A percentile compares a stretch with the other conserved stretches of the same genome.
Conservation (phyloP, 2,113 vertebrate genomes). For the Lathamus discolor region DNA sequence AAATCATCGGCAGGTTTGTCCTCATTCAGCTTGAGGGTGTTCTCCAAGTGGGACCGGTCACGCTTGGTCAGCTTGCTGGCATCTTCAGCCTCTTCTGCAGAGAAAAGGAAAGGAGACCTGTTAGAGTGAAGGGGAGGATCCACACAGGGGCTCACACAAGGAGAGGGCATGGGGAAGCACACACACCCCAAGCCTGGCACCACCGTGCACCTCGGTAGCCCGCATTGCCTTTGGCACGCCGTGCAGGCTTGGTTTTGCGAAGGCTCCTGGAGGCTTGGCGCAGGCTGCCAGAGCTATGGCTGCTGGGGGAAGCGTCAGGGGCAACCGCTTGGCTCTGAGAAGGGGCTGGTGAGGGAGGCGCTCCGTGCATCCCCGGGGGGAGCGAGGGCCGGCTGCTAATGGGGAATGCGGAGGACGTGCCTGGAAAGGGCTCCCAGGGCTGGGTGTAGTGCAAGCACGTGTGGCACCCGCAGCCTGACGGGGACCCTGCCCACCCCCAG, state of each 20-base stretch:
- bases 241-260: rapidly evolving
- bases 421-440: not conserved
- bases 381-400: rapidly evolving
- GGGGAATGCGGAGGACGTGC: not conserved
- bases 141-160: not conserved
- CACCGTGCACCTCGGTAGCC: rapidly evolving
- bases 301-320: not conserved
- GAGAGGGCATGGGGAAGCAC: not conserved
- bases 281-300: not conserved
- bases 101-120: not conserved
- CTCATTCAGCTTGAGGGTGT: constrained; percentile 87
- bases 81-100: constrained; percentile 84
- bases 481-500: not conserved
- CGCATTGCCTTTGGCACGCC: not conserved
- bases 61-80: constrained; percentile 74
- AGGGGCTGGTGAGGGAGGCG: not conserved
- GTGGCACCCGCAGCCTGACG: not conserved
- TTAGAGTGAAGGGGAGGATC: not conserved
- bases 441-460: rapidly evolving
- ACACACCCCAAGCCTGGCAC: not conserved
- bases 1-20: constrained; percentile 89
- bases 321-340: not conserved
- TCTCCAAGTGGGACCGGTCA: constrained; percentile 93
- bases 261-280: not conserved
- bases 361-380: rapidly evolving